Conservation (phyloP, 2,113 vertebrate species). For the Pontoporia blainvillei region DNA sequence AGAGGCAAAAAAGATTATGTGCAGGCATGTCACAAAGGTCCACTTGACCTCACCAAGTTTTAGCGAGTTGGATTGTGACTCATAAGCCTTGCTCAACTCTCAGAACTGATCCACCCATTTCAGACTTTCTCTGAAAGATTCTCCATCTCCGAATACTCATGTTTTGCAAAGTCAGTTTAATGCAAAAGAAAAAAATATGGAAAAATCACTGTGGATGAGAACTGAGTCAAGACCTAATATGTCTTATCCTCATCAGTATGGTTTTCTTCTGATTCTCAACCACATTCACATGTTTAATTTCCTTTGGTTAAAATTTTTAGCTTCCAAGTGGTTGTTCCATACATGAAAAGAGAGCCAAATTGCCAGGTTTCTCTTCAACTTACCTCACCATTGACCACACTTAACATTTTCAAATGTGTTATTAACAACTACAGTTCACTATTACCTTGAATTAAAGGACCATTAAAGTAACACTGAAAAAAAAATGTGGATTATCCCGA, state of each 20-base stretch:
- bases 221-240: neutral
- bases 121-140: neutral
- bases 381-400: neutral
- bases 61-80: neutral
- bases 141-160: neutral
- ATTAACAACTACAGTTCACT: neutral
- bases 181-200: neutral
- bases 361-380: neutral
- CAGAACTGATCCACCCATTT: neutral
- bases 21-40: neutral
- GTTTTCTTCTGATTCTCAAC: constrained; percentile 32
- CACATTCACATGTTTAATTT: neutral
- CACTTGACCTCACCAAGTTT: neutral
- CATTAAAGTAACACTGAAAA: neutral
- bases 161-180: neutral
- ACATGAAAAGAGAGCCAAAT: constrained; percentile 4
- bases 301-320: neutral
- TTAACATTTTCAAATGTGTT: constrained; percentile 16
- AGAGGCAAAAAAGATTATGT: neutral
- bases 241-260: neutral
- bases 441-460: neutral
- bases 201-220: neutral
- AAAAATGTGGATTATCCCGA: neutral
- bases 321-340: neutral
- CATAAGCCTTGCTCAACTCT: neutral